Percentiles rank a stretch among this genome's conserved stretches.
phyloP scores from a whole-genome alignment of 2,888 invertebrate species.

The Calameuta filiformis region DNA sequence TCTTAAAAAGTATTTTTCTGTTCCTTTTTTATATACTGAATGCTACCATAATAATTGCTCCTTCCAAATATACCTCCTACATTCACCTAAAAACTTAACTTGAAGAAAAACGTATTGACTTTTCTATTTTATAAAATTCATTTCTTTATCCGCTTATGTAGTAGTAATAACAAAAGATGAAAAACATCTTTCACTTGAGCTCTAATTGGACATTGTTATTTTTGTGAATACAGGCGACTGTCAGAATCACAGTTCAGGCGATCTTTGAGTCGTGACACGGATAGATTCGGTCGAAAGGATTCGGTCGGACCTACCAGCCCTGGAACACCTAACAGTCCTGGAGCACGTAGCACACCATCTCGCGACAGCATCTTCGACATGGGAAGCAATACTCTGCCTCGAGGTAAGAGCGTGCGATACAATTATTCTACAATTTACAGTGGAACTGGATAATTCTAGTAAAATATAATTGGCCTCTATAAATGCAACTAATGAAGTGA shows the following conservation, averaged over 20 bases:
- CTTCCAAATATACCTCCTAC: neutral
- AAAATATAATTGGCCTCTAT: slow-evolving; percentile 10
- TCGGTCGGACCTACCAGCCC: slow-evolving; percentile 45
- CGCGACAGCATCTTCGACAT: slow-evolving; percentile 58
- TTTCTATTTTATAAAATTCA: neutral
- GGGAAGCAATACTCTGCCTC: slow-evolving; percentile 59
- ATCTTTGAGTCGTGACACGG: slow-evolving; percentile 56
- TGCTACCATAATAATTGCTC: neutral
- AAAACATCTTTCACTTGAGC: neutral
- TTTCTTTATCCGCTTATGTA: neutral
- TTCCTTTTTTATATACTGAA: neutral
- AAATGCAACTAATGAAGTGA: neutral
- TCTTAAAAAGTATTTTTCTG: neutral
- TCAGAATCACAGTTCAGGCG: slow-evolving; percentile 59
- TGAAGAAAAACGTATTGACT: neutral
- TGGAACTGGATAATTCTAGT: slow-evolving; percentile 30
- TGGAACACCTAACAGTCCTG: slow-evolving; percentile 49
- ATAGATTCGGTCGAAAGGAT: slow-evolving; percentile 53
- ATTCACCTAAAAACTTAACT: neutral
- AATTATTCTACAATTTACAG: slow-evolving; percentile 40
- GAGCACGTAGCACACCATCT: slow-evolving; percentile 46
- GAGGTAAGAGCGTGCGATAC: slow-evolving; percentile 56
- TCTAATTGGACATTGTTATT: slow-evolving; percentile 5
- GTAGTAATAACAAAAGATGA: neutral
- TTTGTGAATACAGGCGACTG: slow-evolving; percentile 48